phyloP scores from a whole-genome alignment of 1,140 invertebrate species.

The Solenopsis invicta region DNA sequence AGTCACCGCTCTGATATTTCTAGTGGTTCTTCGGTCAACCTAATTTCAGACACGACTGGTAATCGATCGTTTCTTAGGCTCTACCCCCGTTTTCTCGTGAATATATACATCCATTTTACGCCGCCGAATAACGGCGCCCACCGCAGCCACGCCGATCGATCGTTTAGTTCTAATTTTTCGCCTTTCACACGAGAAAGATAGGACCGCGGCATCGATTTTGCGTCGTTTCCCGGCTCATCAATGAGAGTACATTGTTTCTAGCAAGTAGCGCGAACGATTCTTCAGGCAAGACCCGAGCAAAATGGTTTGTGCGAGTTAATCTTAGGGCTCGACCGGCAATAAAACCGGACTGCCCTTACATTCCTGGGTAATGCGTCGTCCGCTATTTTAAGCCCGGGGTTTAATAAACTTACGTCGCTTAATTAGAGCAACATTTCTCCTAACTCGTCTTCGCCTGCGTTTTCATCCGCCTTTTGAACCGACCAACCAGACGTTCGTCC shows the following conservation, averaged over 20 bases:
- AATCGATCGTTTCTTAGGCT: conserved; percentile 73
- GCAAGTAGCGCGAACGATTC: conserved; percentile 30
- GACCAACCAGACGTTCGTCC: conserved; percentile 10
- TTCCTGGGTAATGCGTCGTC: conserved; percentile 85
- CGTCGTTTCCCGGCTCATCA: conserved; percentile 38
- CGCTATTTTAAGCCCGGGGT: conserved; percentile 83
- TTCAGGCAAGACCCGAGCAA: conserved; percentile 38
- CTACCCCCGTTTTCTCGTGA: conserved; percentile 40
- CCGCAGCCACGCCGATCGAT: conserved; percentile 54
- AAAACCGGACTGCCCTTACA: conserved; percentile 84
- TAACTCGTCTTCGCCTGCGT: conserved; percentile 54
- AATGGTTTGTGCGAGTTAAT: conserved; percentile 77
- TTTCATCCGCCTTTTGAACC: conserved; percentile 60
- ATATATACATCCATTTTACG: conserved; percentile 47
- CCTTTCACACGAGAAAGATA: background rate
- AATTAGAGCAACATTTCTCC: conserved; percentile 81
- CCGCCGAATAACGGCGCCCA: conserved; percentile 53
- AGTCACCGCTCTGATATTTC: conserved; percentile 42
- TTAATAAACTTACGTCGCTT: conserved; percentile 84
- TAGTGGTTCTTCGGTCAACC: conserved; percentile 75
- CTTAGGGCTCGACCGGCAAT: conserved; percentile 81
- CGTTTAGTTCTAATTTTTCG: conserved; percentile 67
- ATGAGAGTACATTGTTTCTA: conserved; percentile 53
- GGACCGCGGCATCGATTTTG: conserved; percentile 34
- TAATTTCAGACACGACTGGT: conserved; percentile 72